Evolutionary conservation across 2,797 vertebrate species (phyloP), one percentile per base, ranked within the genome.

Genomic region (Arnoldichthys spilopterus): DNA sequence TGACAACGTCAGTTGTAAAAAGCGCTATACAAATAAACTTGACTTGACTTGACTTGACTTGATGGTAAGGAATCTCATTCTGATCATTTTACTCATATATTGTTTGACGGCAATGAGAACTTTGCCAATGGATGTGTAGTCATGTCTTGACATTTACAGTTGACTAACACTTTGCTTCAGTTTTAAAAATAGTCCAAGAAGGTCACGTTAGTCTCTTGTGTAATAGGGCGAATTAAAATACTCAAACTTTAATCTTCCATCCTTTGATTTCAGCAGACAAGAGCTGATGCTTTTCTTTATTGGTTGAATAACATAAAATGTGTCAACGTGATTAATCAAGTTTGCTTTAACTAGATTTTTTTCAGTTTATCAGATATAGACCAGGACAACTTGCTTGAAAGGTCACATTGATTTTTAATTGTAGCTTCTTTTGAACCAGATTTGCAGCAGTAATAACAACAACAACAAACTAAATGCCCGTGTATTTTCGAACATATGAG

Each of bases 351-450:
- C 8, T 28, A 4, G 53, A 66, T 6, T 53, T 56, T 24, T n/a
- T 66, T 66, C 37, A 20, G 62, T 64, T 24, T 45, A 32, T 72
- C 22, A 15, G 40, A 43, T 62, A 32, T 72, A 3, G 63, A 54
- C 51, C 47, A 30, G 1, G 22, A 13, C 6, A 59, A 74, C 73
- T 79, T 59, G 22, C 68, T 68, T 59, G 16, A 61, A 74, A 79
- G 62, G 71, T 59, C 71, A 68, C 12, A 34, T 34, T 51, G 43
- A 30, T 74, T 79, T 74, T 37, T 43, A 68, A 51, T 69, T 18
- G 22, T 13, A 59, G 9, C 9, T 9, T n/a, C 24, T 53, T 68
- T 61, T 40, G 11, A 49, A 32, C n/a, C 28, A 66, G 24, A 47
- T 45, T 20, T 13, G 40, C 47, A 3, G 7, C 3, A 37, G 7